phyloP scores from a whole-genome alignment of 2,888 invertebrate species.

The Noctua fimbriata region DNA sequence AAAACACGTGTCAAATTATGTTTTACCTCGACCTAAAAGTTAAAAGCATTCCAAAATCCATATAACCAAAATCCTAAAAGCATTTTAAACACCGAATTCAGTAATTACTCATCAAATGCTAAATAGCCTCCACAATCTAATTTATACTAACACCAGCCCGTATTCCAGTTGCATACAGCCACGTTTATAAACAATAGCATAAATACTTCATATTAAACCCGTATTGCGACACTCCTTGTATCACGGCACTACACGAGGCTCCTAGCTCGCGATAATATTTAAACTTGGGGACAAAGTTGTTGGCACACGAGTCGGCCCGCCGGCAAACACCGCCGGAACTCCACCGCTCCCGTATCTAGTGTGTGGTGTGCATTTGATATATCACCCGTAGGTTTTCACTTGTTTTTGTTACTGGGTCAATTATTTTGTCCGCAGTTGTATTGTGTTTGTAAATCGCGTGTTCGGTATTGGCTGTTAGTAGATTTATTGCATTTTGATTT shows the following conservation, averaged over 20 bases:
- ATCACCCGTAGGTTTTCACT: constrained; percentile 67
- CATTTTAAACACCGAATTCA: constrained; percentile 1
- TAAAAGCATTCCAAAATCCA: too few species aligned
- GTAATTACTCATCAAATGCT: constrained; percentile 49
- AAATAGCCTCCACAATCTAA: constrained; percentile 50
- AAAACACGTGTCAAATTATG: not conserved
- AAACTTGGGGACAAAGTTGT: constrained; percentile 69
- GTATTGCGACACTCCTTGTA: constrained; percentile 67
- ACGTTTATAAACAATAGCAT: constrained; percentile 60
- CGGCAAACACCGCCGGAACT: constrained; percentile 68
- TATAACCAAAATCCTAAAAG: constrained; percentile 9
- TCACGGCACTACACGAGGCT: constrained; percentile 57
- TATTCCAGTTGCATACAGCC: constrained; percentile 43
- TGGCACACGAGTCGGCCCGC: constrained; percentile 65
- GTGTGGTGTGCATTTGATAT: constrained; percentile 70
- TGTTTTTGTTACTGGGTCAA: constrained; percentile 69
- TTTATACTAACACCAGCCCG: constrained; percentile 54
- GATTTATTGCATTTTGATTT: constrained; percentile 55
- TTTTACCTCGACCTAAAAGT: not conserved
- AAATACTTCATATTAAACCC: constrained; percentile 66
- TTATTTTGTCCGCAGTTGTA: constrained; percentile 68
- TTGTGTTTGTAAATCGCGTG: constrained; percentile 56
- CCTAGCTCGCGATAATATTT: constrained; percentile 67
- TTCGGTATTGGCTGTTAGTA: constrained; percentile 45
- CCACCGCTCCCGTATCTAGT: constrained; percentile 64